Conservation (phyloP, 2,888 invertebrate genomes). For the Dermolepida albohirtum region DNA sequence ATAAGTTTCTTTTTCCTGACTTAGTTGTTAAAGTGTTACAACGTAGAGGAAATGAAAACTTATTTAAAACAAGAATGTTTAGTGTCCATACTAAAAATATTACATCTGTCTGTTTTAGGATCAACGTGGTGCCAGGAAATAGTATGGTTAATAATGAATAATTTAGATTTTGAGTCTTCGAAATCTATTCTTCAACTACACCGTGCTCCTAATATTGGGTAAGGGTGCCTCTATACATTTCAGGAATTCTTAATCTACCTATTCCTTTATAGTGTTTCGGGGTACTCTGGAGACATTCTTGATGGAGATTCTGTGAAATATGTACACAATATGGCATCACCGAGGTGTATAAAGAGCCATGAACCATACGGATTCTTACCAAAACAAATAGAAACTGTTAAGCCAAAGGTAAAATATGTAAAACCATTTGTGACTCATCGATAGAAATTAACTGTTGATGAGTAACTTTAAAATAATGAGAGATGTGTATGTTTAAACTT, state of each 20-base stretch:
- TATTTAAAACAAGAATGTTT: too few relatives aligned
- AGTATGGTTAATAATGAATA: constrained; percentile 88
- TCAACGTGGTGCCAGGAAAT: constrained; percentile 96
- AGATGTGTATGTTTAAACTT: too few relatives aligned
- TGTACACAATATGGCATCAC: constrained; percentile 74
- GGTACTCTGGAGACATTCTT: too few relatives aligned
- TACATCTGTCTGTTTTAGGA: constrained; percentile 66
- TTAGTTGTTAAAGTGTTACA: too few relatives aligned
- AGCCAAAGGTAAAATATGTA: constrained; percentile 73
- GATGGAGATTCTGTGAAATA: constrained; percentile 76
- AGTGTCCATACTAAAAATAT: too few relatives aligned
- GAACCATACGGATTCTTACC: constrained; percentile 80
- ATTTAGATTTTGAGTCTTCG: constrained; percentile 81
- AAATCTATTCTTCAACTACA: constrained; percentile 70
- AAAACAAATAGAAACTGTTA: constrained; percentile 70
- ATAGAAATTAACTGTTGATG: too few relatives aligned
- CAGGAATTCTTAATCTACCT: too few relatives aligned
- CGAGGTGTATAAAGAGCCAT: constrained; percentile 81
- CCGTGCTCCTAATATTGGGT: constrained; percentile 82
- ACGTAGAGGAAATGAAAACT: too few relatives aligned
- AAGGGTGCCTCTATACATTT: constrained; percentile 42
- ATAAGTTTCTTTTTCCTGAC: too few relatives aligned
- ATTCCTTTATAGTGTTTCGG: too few relatives aligned
- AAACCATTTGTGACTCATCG: too few relatives aligned
- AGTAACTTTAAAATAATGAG: too few relatives aligned